phyloP scores from a whole-genome alignment of 2,113 vertebrate genomes.

The Xiphias gladius region DNA sequence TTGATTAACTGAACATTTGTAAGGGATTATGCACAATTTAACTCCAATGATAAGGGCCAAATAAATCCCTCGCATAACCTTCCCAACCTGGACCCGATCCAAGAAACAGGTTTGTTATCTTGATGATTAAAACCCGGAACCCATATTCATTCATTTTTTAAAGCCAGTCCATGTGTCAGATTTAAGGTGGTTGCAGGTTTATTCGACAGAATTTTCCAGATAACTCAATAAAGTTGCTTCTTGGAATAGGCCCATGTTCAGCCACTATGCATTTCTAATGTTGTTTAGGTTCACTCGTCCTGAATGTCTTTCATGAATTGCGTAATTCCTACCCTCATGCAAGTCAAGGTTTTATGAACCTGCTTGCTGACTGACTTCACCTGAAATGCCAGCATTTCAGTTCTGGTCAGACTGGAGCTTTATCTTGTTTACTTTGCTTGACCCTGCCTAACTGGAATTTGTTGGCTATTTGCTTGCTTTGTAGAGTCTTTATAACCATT shows the following conservation, averaged over 20 bases:
- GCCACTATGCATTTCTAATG: neutral
- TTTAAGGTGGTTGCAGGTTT: neutral
- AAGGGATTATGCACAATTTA: neutral
- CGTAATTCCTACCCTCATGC: neutral
- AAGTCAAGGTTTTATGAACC: neutral
- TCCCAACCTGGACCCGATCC: neutral
- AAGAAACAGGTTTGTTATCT: neutral
- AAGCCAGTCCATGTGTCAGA: neutral
- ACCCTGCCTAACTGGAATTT: neutral
- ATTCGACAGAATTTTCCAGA: neutral
- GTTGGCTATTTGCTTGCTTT: neutral
- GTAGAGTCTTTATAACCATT: neutral
- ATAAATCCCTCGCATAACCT: neutral
- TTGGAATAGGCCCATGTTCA: neutral
- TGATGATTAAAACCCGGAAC: neutral
- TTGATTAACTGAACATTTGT: neutral
- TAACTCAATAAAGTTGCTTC: neutral
- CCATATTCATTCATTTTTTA: neutral
- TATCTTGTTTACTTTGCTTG: slow-evolving; percentile 44
- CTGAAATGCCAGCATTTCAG: neutral
- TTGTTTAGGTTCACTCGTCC: neutral
- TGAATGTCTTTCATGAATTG: neutral
- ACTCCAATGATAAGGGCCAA: neutral
- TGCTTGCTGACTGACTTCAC: neutral
- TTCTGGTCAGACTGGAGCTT: neutral